phyloP scores from a whole-genome alignment of 2,888 invertebrate species.

The Protodeltote pygarga region DNA sequence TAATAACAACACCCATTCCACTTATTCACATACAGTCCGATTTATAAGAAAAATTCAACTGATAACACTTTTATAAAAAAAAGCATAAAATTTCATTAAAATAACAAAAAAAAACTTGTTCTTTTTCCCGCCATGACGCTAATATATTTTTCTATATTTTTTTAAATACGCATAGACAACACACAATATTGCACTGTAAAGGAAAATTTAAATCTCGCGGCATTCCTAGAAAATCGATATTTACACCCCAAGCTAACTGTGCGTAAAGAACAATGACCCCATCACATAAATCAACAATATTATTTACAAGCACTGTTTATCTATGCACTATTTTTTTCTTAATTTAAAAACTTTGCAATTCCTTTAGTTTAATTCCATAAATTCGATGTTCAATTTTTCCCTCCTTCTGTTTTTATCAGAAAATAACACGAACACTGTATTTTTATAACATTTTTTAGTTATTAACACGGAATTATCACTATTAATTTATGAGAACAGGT shows the following conservation, averaged over 20 bases:
- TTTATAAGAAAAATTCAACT: not conserved
- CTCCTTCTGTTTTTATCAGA: slow-evolving; percentile 25
- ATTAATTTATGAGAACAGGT: slow-evolving; percentile 1
- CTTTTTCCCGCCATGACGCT: slow-evolving; percentile 23
- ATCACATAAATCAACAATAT: slow-evolving; percentile 50
- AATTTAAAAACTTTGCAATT: slow-evolving; percentile 40
- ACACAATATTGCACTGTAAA: slow-evolving; percentile 22
- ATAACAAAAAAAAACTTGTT: not conserved
- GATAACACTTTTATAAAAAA: not conserved
- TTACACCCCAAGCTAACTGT: slow-evolving; percentile 59
- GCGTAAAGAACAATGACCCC: slow-evolving; percentile 72
- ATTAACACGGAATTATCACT: not conserved
- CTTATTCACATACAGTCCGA: not conserved
- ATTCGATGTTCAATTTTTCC: slow-evolving; percentile 16
- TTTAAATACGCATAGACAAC: slow-evolving; percentile 1
- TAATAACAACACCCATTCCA: slow-evolving; percentile 26
- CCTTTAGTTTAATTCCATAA: slow-evolving; percentile 20
- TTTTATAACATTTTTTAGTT: not conserved
- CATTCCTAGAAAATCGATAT: slow-evolving; percentile 76
- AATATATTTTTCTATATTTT: not conserved
- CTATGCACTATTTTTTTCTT: slow-evolving; percentile 12
- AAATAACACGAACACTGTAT: slow-evolving; percentile 27
- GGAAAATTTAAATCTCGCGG: slow-evolving; percentile 67
- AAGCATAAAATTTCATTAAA: not conserved
- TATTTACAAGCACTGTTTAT: slow-evolving; percentile 25